Base-by-base conservation (phyloP, 2,888 invertebrate genomes). In the Drosophila meridiana region DNA sequence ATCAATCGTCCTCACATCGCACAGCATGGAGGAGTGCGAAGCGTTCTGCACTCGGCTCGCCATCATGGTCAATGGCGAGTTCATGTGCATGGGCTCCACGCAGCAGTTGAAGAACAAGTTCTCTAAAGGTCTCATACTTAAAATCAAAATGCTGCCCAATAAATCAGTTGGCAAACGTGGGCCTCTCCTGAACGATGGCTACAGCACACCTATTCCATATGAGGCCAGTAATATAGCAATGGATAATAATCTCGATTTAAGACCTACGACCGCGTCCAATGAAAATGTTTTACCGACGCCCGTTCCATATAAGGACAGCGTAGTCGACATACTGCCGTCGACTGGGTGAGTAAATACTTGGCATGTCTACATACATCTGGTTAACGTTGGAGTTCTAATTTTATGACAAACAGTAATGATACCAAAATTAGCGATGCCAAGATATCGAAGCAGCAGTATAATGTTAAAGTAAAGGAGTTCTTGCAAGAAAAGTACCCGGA, bases 21-120 rank as follows among this genome's bases (percentile, higher is more conserved):
- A 97, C 93, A 97, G 96, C 92, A 97, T 97, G 96, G 96, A 96
- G 92, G 97, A 97, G 93, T 97, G 97, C 93, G 97, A 97, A 93
- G 96, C 96, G 38, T 94, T 97, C 43, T 97, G 97, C 92, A 96
- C 96, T 2, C 94, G 97, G 8, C 93, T 97, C 83, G 96, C 96
- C 45, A 96, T 97, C 71, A 97, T 97, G 97, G 97, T 97, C 61
- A 95, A 96, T 89, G 97, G 97, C 0, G 94, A 94, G 79, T 96
- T 97, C 90, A 94, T 95, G 87, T 96, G 96, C 80, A 94, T 96
- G 50, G 97, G 97, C 53, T 95, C 96, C 3, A 95, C 96, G 69
- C 96, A 96, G 78, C 95, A 96, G 89, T 94, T 97, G 58, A 97
- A 97, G 92, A 95, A 95, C 87, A 97, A 96, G 93, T 97, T 96